Base-by-base conservation (phyloP, 2,113 vertebrate genomes). In the Patagioenas fasciata region DNA sequence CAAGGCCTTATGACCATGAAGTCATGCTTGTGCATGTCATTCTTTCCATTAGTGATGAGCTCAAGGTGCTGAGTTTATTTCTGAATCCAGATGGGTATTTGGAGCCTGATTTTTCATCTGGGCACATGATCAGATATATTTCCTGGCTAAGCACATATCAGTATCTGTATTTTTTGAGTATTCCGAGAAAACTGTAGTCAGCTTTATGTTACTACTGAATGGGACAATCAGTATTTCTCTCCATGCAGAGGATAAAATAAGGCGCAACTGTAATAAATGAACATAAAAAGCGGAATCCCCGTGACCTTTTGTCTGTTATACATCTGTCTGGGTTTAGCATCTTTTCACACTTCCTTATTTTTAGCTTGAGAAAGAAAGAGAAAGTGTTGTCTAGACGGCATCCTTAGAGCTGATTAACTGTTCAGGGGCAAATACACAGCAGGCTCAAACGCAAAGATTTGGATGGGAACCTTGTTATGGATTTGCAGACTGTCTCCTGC, bases 11-110 rank as follows among this genome's bases (percentile, higher is more conserved):
- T 89, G 83, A 77, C 60, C 53, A 86, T 91, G 88, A 92, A 91
- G 80, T 96, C 91, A 92, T 54, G 61, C 31, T 61, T 85, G 18
- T 79, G 34, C 23, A 7, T 83, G 38, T 95, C 81, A 93, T 95
- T 93, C 78, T 92, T 97, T 97, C 96, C 91, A 83, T 74, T 78
- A 92, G 51, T 29, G 71, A 93, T 74, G 80, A 94, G 48, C 61
- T 47, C 3, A 61, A 85, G 17, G 53, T 73, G 48, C 42, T 72
- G 87, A 91, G 67, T 82, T 91, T 66, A 28, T 79, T 91, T 72
- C 81, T 69, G 36, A 80, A 51, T 87, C 64, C 71, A 86, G 69
- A 84, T 72, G 82, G 54, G 42, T 67, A 64, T 84, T 78, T 93
- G 70, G 54, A 89, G 54, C 48, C 31, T 77, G 28, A 19, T 57